Conservation (phyloP, 2,888 invertebrate genomes). For the Lasius fuliginosus region DNA sequence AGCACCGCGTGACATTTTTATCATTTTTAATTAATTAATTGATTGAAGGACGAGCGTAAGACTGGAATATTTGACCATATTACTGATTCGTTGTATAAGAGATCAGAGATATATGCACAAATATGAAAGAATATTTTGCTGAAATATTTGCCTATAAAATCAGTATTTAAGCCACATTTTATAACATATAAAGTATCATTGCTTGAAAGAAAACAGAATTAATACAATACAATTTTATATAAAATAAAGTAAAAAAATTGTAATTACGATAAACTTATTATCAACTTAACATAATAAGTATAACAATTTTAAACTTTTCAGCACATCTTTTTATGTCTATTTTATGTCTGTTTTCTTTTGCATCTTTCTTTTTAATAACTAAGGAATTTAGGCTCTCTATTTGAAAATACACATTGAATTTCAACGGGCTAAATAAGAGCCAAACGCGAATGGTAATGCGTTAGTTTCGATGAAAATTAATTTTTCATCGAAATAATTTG, state of each 20-base stretch:
- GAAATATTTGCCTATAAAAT: constrained; percentile 27
- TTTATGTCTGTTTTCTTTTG: background rate
- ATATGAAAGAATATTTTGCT: background rate
- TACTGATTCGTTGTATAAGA: background rate
- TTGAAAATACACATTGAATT: too few species aligned
- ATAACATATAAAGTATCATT: background rate
- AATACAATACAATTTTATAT: background rate
- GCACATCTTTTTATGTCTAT: background rate
- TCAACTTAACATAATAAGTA: background rate
- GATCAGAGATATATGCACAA: background rate
- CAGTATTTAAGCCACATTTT: background rate
- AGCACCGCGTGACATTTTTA: background rate
- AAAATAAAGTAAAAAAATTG: constrained; percentile 8
- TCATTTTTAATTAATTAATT: constrained; percentile 29
- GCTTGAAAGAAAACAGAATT: background rate
- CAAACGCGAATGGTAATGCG: too few species aligned
- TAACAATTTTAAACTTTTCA: background rate
- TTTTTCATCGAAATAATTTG: too few species aligned
- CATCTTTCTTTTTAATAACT: background rate
- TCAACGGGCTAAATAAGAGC: too few species aligned
- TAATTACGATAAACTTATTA: background rate
- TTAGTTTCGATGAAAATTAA: too few species aligned
- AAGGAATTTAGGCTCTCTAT: too few species aligned
- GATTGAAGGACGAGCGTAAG: background rate
- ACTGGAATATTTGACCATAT: background rate